Base-by-base conservation (phyloP, 1,140 invertebrate species). In the Drosophila orena region DNA sequence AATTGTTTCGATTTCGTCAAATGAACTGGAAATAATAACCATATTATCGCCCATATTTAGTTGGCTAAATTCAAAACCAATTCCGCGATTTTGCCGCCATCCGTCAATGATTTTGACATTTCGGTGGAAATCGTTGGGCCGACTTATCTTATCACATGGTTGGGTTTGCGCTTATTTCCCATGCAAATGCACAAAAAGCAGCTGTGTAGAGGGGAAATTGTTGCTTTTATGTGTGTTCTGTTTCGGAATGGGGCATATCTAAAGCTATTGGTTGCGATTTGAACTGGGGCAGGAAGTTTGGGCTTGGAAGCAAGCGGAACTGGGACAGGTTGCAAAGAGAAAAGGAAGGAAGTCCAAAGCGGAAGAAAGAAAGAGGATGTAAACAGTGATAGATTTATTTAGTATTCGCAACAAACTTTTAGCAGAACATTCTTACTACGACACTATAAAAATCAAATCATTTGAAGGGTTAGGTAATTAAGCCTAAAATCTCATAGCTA, bases 101-200 rank as follows among this genome's bases (percentile, higher is more conserved):
- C 35, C 35, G 11, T 22, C 34, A 61, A 34, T 35, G 43, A 12
- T 60, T 42, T 20, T n/a, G 15, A 42, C 20, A 34, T 52, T 30
- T 35, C 17, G 22, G n/a, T 46, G 20, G 14, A 56, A 44, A 60
- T 44, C 49, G 47, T 44, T 52, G 61, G 55, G 35, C 47, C n/a
- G 52, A 47, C 52, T 85, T 85, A 86, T 88, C 60, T 81, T 76
- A 88, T 88, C 78, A 46, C 66, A 65, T 61, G 56, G 50, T 20
- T 50, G 58, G 38, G 52, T 34, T 64, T 27, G 34, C 15, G 27
- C 27, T 52, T 62, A 40, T 47, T 30, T 15, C 47, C 47, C 46
- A 78, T 61, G 74, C 62, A 79, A 78, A 81, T 77, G 56, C 61
- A 46, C 34, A 15, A 44, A 47, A 64, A 53, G 47, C 27, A 68